These are phyloP conservation scores for Agrochola lychnidis DNA, from an alignment of 2,888 invertebrate genomes.

Conservation along the genomic window DNA sequence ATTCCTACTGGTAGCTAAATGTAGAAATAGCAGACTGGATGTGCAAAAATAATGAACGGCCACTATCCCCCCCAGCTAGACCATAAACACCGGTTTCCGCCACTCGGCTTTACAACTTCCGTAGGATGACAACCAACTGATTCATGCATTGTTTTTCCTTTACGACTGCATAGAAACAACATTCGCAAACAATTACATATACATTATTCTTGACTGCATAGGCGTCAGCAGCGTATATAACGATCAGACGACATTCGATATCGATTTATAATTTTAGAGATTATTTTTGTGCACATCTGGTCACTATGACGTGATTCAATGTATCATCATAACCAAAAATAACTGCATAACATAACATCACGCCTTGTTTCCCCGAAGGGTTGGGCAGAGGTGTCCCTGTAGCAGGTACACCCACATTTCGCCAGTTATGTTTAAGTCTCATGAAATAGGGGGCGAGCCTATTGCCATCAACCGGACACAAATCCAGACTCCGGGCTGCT, in stretches of 20 bases:
- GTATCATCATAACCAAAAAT: background rate
- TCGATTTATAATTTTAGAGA: conserved; percentile 27
- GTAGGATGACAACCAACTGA: conserved; percentile 28
- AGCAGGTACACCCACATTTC: too few species aligned
- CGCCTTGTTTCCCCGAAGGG: too few species aligned
- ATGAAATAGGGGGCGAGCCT: too few species aligned
- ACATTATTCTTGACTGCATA: conserved; percentile 10
- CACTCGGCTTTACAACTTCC: conserved; percentile 32
- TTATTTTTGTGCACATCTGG: conserved; percentile 11
- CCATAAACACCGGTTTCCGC: conserved; percentile 44
- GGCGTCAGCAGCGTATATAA: conserved; percentile 2
- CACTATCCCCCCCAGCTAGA: conserved; percentile 13
- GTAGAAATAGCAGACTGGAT: conserved; percentile 30
- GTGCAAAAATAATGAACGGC: conserved; percentile 29
- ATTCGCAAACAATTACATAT: conserved; percentile 11
- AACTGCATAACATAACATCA: too few species aligned
- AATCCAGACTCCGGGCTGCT: too few species aligned
- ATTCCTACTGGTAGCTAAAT: conserved; percentile 4
- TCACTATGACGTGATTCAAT: background rate
- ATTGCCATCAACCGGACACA: too few species aligned
- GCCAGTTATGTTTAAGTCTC: too few species aligned
- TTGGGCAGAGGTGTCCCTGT: too few species aligned
- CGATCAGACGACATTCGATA: conserved; percentile 8
- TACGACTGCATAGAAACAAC: conserved; percentile 25
- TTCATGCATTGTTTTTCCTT: conserved; percentile 26